Evolutionary conservation across 2,113 vertebrate species (phyloP).

Genomic region (Salvelinus alpinus): DNA sequence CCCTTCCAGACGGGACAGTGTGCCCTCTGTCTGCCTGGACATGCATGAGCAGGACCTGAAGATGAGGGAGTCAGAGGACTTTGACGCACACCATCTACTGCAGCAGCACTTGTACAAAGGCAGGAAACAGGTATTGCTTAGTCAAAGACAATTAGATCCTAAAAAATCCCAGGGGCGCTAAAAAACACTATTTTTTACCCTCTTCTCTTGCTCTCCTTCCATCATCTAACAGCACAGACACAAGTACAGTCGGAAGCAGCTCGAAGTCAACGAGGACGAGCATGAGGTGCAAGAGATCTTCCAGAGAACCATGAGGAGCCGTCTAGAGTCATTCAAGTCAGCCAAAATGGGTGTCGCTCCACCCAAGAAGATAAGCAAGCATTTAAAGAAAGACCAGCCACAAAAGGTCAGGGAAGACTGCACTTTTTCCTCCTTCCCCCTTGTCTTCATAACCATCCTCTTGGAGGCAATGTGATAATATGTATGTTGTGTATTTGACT

Average conservation of each 20-base stretch:
- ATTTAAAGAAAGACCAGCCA: constrained; percentile 81
- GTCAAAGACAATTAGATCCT: neutral
- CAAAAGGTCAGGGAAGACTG: constrained; percentile 75
- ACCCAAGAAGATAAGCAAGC: constrained; percentile 83
- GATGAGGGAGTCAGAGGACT: constrained; percentile 79
- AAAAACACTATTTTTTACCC: neutral
- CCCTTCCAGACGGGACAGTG: constrained; percentile 75
- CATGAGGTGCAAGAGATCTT: constrained; percentile 95
- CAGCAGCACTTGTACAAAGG: constrained; percentile 93
- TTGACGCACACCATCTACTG: constrained; percentile 85
- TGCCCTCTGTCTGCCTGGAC: constrained; percentile 87
- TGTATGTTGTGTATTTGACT: neutral
- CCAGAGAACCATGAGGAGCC: constrained; percentile 94
- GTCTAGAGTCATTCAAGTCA: constrained; percentile 93
- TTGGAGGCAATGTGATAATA: neutral
- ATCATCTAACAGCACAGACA: constrained; percentile 79
- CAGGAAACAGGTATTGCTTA: constrained; percentile 82
- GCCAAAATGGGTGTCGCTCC: constrained; percentile 86
- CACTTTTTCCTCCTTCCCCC: neutral
- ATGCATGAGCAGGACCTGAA: constrained; percentile 86
- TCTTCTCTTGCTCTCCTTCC: constrained; percentile 25
- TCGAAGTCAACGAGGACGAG: constrained; percentile 78
- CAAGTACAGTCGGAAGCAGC: constrained; percentile 87
- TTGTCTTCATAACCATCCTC: neutral
- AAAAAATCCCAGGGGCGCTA: too few species aligned